Conservation (phyloP, 1,140 invertebrate species). For the Armadillidium nasatum region DNA sequence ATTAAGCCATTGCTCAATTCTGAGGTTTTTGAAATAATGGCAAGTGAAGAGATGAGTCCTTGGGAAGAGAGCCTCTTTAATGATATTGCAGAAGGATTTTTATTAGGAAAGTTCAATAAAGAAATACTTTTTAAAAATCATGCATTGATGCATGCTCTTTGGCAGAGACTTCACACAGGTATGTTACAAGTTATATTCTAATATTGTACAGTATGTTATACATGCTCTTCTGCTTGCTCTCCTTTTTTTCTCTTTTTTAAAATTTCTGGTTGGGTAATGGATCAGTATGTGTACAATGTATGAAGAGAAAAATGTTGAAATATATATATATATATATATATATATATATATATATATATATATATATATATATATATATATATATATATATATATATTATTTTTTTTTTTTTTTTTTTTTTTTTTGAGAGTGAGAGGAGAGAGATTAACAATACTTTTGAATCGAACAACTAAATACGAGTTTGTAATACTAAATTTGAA, state of each 20-base stretch:
- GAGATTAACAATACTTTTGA: too few species aligned
- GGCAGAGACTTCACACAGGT: background rate
- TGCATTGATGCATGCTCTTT: background rate
- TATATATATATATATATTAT: too few species aligned
- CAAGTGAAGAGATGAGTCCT: background rate
- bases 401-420: too few species aligned
- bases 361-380: conserved; percentile 19
- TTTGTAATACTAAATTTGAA: too few species aligned
- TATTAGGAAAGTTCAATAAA: background rate
- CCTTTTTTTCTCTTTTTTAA: background rate
- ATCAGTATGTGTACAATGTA: too few species aligned
- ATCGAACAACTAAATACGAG: too few species aligned
- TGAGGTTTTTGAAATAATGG: background rate
- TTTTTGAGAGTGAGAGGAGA: too few species aligned
- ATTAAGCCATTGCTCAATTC: too few species aligned
- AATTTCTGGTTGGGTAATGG: background rate
- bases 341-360: conserved; percentile 15
- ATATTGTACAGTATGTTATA: background rate
- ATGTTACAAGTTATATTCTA: background rate
- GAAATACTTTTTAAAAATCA: background rate
- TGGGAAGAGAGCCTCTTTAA: background rate
- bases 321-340: background rate
- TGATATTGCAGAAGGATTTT: background rate
- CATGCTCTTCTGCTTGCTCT: background rate
- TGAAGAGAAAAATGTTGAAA: too few species aligned